A percentile compares a stretch with the other conserved stretches of the same genome.
These are phyloP conservation scores for Meandrusa payeni DNA, from an alignment of 2,888 invertebrate species.

Conservation along the genomic window DNA sequence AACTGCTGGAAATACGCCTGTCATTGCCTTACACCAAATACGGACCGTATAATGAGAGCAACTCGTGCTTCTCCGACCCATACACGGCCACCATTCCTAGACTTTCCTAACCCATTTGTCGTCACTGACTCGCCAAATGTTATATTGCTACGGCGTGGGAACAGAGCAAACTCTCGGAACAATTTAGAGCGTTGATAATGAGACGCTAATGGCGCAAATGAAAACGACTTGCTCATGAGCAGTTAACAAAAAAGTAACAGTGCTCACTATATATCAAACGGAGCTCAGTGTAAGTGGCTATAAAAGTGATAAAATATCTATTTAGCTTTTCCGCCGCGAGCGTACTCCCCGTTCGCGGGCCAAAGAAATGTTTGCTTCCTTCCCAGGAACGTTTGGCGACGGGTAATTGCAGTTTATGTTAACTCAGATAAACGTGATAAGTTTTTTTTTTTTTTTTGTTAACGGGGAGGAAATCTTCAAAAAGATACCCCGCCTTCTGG, in stretches of 20 bases:
- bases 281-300: conserved; percentile 66
- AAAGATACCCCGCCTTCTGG: too few relatives aligned
- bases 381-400: conserved; percentile 60
- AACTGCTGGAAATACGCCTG: too few relatives aligned
- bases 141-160: too few relatives aligned
- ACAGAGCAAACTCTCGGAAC: too few relatives aligned
- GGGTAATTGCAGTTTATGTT: conserved; percentile 72
- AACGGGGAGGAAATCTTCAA: too few relatives aligned
- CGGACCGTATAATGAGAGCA: too few relatives aligned
- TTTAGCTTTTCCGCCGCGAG: conserved; percentile 62
- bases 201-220: neutral
- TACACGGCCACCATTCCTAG: too few relatives aligned
- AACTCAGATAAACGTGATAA: conserved; percentile 58
- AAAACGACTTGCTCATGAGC: conserved; percentile 4
- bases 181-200: conserved; percentile 30
- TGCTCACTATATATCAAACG: conserved; percentile 51
- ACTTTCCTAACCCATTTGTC: too few relatives aligned
- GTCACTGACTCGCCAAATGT: too few relatives aligned
- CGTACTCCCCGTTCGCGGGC: conserved; percentile 44
- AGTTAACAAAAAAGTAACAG: conserved; percentile 29
- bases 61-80: too few relatives aligned
- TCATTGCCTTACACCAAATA: too few relatives aligned
- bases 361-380: conserved; percentile 57
- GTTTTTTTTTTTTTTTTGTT: too few relatives aligned
- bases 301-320: conserved; percentile 79